Base-by-base conservation (phyloP, 1,140 invertebrate species). In the Scylla paramamosain region DNA sequence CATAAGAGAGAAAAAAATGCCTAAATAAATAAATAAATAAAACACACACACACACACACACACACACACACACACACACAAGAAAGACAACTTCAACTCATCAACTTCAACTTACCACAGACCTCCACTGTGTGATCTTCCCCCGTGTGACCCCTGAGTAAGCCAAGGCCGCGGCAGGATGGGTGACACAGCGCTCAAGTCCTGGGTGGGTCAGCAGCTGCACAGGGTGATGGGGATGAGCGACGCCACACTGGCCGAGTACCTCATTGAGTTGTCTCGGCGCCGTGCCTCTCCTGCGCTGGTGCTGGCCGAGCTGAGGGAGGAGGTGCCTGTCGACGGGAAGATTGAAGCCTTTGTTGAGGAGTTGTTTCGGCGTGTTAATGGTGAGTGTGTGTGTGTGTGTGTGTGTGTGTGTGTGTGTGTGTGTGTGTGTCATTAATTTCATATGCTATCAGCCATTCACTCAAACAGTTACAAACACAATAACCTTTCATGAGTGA, bases 151-250 rank as follows among this genome's bases (percentile, higher is more conserved):
- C 39, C 39, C 39, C 39, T 39, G 39, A 39, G 39, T 39, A 6
- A 39, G 39, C 39, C 39, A 39, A 39, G 39, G 39, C 67, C 20
- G 67, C 25, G 48, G 46, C 92, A 52, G 31, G 91, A 95, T 95
- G 94, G 90, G 91, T 46, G 94, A 95, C 16, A 31, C 46, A 4
- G 52, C 46, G 0, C 32, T 96, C 14, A 89, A 95, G 32, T 29
- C 91, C 6, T 98, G 97, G 97, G 97, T 98, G 0, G 97, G 97
- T 90, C 97, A 97, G 95, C 96, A 97, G 95, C 97, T 98, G 3
- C 97, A 97, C 95, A 97, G 97, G 94, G 97, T 97, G 93, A 95
- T 97, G 83, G 97, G 97, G 10, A 97, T 97, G 96, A 97, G 97
- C 92, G 97, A 98, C 96, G 97, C 97, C 95, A 97, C 97, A 89